Percentiles rank a stretch among this genome's conserved stretches.
Conservation (phyloP, 2,113 vertebrate genomes). For the Sigmodon hispidus region DNA sequence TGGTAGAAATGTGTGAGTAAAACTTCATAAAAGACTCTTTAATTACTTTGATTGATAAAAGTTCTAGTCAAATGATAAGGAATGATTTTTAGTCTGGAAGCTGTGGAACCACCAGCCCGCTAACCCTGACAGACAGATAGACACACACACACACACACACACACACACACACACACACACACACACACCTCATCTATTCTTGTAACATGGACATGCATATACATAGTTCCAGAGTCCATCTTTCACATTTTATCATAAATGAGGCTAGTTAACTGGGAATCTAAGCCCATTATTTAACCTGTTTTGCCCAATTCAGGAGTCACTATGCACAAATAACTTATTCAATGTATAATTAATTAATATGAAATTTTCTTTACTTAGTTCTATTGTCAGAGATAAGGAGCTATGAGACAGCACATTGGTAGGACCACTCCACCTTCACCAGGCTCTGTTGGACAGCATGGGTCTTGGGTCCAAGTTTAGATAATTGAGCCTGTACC, state of each 20-base stretch:
- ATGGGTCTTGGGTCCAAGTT: background rate
- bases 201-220: background rate
- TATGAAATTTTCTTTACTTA: background rate
- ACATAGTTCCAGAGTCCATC: background rate
- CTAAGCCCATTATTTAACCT: background rate
- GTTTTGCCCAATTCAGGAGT: background rate
- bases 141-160: background rate
- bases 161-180: background rate
- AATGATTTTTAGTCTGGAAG: background rate
- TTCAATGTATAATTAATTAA: conserved; percentile 19
- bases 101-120: background rate
- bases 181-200: background rate
- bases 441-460: background rate
- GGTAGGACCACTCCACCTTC: background rate
- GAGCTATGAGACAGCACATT: background rate
- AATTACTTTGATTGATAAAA: conserved; percentile 15
- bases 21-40: background rate
- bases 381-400: background rate
- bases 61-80: background rate
- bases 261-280: background rate
- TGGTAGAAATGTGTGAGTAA: background rate
- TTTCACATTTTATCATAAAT: background rate
- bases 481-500: background rate
- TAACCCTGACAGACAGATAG: background rate
- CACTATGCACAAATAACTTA: background rate